A percentile compares a stretch with the other conserved stretches of the same genome.
Conservation (phyloP, 35 echinoderm and acorn worm genomes). For the Ophiothrix spiculata region DNA sequence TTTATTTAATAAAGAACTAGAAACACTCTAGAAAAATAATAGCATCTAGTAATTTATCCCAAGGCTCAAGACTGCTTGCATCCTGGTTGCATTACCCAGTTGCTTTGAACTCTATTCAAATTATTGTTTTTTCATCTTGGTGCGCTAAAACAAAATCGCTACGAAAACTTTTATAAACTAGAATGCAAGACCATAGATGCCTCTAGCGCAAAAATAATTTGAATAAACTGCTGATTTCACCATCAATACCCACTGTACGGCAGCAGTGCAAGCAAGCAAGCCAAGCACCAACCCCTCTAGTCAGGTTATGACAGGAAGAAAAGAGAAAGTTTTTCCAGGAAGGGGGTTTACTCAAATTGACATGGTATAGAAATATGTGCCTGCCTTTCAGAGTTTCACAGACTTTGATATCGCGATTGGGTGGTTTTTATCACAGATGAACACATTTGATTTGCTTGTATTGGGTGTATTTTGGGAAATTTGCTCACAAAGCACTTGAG, state of each 20-base stretch:
- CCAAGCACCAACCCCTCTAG: not conserved
- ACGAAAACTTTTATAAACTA: not conserved
- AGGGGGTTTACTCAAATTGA: too few relatives aligned
- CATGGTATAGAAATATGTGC: too few relatives aligned
- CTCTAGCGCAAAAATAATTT: slow-evolving; percentile 8
- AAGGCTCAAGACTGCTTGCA: not conserved
- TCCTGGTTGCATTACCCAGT: not conserved
- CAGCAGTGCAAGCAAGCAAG: not conserved
- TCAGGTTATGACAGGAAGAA: not conserved
- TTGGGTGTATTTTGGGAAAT: too few relatives aligned
- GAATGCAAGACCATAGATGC: not conserved
- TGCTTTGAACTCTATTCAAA: not conserved
- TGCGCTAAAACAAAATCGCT: not conserved
- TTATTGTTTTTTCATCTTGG: not conserved
- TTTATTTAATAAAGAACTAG: too few relatives aligned
- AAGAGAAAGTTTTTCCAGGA: too few relatives aligned
- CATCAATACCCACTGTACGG: not conserved
- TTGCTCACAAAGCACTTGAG: too few relatives aligned
- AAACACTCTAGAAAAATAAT: not conserved
- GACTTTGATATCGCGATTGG: too few relatives aligned
- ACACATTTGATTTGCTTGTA: too few relatives aligned
- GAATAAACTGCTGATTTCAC: slow-evolving; percentile 8
- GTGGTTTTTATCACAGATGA: too few relatives aligned
- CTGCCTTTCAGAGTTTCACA: too few relatives aligned
- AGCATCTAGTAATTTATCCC: not conserved